These are phyloP conservation scores for Nemotelus pantherinus DNA, from an alignment of 2,888 invertebrate genomes.

Conservation along the genomic window DNA sequence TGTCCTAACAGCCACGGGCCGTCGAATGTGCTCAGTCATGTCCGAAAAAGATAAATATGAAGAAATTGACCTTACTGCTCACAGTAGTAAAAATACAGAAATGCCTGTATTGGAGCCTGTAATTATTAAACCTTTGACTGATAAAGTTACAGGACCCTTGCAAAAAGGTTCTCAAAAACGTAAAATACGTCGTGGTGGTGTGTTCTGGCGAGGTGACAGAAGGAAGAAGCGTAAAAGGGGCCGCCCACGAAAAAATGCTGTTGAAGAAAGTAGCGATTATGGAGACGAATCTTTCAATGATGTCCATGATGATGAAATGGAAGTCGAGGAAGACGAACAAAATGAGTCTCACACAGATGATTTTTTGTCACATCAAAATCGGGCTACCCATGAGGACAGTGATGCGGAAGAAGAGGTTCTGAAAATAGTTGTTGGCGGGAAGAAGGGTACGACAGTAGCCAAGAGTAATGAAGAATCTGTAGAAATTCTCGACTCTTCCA, in stretches of 20 bases:
- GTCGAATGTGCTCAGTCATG: slow-evolving; percentile 68
- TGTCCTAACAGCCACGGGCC: slow-evolving; percentile 70
- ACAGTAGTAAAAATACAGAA: background rate
- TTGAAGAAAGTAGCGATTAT: slow-evolving; percentile 18
- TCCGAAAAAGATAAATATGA: slow-evolving; percentile 56
- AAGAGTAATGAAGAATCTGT: slow-evolving; percentile 10
- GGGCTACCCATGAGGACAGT: background rate
- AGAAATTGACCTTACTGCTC: background rate
- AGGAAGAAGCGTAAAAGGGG: slow-evolving; percentile 35
- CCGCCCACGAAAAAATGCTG: slow-evolving; percentile 44
- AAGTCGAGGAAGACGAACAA: background rate
- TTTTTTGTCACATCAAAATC: background rate
- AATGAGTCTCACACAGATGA: background rate
- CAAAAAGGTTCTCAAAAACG: background rate
- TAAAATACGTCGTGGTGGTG: background rate
- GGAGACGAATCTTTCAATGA: background rate
- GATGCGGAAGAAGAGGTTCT: slow-evolving; percentile 25
- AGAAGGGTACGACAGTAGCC: background rate
- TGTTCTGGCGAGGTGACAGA: slow-evolving; percentile 34
- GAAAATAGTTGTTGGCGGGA: slow-evolving; percentile 16
- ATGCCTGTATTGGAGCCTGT: background rate
- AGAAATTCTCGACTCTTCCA: slow-evolving; percentile 1
- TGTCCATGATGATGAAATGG: background rate
- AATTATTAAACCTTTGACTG: background rate
- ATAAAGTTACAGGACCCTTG: background rate